A percentile compares a stretch with the other conserved stretches of the same genome.
These are phyloP conservation scores for Palythoa heliodiscus DNA, from an alignment of 92 coral and sea anemone species.

Conservation along the genomic window DNA sequence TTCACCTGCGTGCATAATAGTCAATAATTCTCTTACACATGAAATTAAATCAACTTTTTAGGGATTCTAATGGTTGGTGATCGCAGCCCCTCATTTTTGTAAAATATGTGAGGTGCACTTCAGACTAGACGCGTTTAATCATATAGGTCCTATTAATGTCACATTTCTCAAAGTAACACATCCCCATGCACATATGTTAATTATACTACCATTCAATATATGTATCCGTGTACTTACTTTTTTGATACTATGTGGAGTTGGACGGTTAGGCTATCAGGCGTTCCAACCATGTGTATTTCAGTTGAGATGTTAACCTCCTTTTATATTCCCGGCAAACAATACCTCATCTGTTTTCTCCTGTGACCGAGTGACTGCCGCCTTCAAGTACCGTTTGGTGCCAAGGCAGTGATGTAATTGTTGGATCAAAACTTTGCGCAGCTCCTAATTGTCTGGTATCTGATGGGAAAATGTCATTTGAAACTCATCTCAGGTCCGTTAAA, in stretches of 20 bases:
- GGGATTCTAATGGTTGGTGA: not conserved
- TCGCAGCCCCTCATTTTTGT: not conserved
- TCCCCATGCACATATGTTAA: not conserved
- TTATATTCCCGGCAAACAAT: slow-evolving; percentile 17
- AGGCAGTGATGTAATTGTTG: slow-evolving; percentile 32
- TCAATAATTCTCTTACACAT: no score
- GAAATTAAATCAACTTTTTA: no score
- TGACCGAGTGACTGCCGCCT: slow-evolving; percentile 10
- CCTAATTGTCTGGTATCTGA: slow-evolving; percentile 43
- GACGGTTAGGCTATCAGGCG: not conserved
- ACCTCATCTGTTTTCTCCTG: slow-evolving; percentile 34
- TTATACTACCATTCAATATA: not conserved
- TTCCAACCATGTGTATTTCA: not conserved
- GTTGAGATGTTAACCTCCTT: not conserved
- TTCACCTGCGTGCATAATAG: no score
- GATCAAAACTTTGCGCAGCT: slow-evolving; percentile 43
- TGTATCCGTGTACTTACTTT: not conserved
- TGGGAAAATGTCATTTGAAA: slow-evolving; percentile 48
- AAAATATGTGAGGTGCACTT: not conserved
- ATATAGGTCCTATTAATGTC: not conserved
- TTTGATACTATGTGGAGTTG: not conserved
- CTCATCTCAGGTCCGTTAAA: slow-evolving; percentile 32
- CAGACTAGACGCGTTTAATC: not conserved
- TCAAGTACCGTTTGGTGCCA: slow-evolving; percentile 40
- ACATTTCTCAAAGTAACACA: not conserved